Evolutionary conservation across 2,888 invertebrate species (phyloP), one percentile per base, ranked within the genome.

Genomic region (Phaonia tiefii): DNA sequence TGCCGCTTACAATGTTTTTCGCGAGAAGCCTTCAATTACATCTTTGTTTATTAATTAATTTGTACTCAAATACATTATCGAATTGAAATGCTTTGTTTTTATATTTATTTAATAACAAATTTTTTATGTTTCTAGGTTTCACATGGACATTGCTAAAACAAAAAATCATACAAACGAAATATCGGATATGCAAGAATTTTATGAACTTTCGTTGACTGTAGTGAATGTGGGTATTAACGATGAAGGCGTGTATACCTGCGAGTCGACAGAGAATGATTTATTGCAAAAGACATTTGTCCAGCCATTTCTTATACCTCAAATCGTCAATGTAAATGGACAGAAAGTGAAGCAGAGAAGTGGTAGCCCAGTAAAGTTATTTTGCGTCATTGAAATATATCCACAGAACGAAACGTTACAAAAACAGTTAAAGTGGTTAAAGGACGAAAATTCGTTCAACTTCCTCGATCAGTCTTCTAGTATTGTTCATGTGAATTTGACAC

Each of bases 221-320:
- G 88, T 91, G 51, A 91, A 92, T 85, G 91, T 93, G 22, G 92
- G 91, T 84, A 91, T 93, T 76, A 90, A 91, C 70, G 93, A 94
- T 87, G 91, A 91, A 66, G 94, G 94, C 25, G 92, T 92, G 86
- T 94, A 93, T 85, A 92, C 92, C 0, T 94, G 94, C 86, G 91
- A 84, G 51, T 92, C 92, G 20, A 86, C 88, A n/a, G 90, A 91
- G 46, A 89, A 87, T 69, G 91, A 91, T 26, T 37, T 83, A 44
- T 73, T 85, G 25, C 72, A 83, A 73, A 85, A 85, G 69, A 85
- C 85, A 42, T 79, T 84, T 67, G 54, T 89, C 60, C 85, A 86
- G 65, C 83, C 88, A 20, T 91, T 91, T 84, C 88, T 93, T 75
- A 83, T 85, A 63, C 86, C 91, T 17, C 91, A 89, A 88, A 91